Base-by-base conservation (phyloP, 2,113 vertebrate species). In the Grallaria varia region DNA sequence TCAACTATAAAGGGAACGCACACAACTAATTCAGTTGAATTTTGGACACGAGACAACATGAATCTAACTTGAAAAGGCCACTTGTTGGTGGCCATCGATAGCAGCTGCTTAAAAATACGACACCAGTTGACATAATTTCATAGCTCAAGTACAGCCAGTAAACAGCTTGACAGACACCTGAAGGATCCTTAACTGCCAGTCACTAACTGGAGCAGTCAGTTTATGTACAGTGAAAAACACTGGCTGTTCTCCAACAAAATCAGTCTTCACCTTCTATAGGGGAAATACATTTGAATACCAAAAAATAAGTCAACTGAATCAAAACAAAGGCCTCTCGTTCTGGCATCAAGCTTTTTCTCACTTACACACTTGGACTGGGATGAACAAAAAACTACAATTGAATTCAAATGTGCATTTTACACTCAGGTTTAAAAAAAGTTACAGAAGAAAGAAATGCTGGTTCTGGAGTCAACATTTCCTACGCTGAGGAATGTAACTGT, bases 91-190 rank as follows among this genome's bases (percentile, higher is more conserved):
- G 76, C 56, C 64, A 80, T 42, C 63, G 90, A 79, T 5, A 94
- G 83, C 40, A 95, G 79, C 58, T 85, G 58, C 58, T 90, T 53
- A 58, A 79, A 78, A 95, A 90, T 35, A 85, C 21, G 55, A 95
- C 49, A 78, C 39, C 82, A 90, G 50, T 25, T 88, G 79, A 88
- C 55, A 66, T 22, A 49, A 90, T 50, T 86, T 74, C 55, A 55
- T n/a, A 88, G 86, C 56, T 92, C 59, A 86, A 90, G 60, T 35
- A 74, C 42, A 80, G 83, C 27, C 50, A 80, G 25, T 53, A 88
- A 95, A 81, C 14, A 95, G 63, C 14, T 22, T 90, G 79, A 90
- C 75, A 92, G 83, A 86, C 59, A 94, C 88, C 71, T 90, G 79
- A 95, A 88, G 66, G 81, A 93, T 62, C 59, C n/a, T 86, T 77